Percentiles rank a stretch among this genome's conserved stretches.
Evolutionary conservation across 2,888 invertebrate genomes (phyloP).

Genomic region (Emesis russula): DNA sequence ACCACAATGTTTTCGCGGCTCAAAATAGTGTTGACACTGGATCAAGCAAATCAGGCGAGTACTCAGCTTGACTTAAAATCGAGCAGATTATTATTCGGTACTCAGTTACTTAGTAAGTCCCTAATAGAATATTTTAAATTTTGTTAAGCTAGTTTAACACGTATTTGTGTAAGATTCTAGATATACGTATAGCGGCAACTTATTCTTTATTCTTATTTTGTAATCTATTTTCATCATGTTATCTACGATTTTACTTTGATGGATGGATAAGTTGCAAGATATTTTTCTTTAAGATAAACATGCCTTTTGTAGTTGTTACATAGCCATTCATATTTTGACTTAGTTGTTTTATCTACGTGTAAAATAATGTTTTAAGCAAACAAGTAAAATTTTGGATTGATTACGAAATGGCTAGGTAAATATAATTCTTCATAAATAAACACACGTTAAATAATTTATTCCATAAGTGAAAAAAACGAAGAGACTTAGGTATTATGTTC

Average conservation of each 20-base stretch:
- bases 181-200: not conserved
- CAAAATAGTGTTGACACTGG: too few species aligned
- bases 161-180: too few species aligned
- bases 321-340: not conserved
- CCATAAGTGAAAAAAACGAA: too few species aligned
- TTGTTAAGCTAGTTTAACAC: too few species aligned
- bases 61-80: too few species aligned
- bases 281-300: not conserved
- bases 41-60: too few species aligned
- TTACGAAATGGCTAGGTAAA: not conserved
- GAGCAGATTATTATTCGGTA: too few species aligned
- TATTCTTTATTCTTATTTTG: not conserved
- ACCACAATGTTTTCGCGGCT: too few species aligned
- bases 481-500: too few species aligned
- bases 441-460: not conserved
- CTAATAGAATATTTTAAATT: too few species aligned
- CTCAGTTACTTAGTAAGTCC: too few species aligned
- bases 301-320: not conserved
- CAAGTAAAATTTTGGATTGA: not conserved
- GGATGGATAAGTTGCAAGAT: not conserved
- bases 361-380: not conserved
- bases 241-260: not conserved
- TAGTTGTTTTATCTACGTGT: not conserved
- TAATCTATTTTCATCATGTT: not conserved
- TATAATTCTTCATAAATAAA: not conserved